A percentile compares a stretch with the other conserved stretches of the same genome.
phyloP scores from a whole-genome alignment of 2,797 vertebrate genomes.

The Astyanax mexicanus region DNA sequence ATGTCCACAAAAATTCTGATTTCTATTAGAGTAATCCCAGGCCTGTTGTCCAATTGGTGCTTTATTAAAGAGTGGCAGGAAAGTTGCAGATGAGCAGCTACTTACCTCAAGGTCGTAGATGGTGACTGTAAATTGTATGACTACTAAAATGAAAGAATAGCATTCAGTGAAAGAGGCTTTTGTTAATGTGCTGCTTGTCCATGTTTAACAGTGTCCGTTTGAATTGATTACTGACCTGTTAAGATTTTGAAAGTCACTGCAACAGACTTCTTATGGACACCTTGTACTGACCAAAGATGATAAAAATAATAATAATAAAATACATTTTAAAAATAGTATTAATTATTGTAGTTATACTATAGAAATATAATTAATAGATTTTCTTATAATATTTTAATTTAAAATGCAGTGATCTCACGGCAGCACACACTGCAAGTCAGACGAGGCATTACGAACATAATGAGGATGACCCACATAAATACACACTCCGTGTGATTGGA shows the following conservation, averaged over 20 bases:
- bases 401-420: conserved; percentile 23
- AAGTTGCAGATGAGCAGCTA: conserved; percentile 3
- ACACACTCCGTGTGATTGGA: conserved; percentile 7
- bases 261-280: not conserved
- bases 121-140: conserved; percentile 20
- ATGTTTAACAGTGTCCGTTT: conserved; percentile 21
- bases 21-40: conserved; percentile 1
- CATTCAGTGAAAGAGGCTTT: not conserved
- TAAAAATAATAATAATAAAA: no score
- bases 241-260: conserved; percentile 8
- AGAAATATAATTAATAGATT: not conserved
- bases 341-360: no score
- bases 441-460: conserved; percentile 11
- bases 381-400: conserved; percentile 3
- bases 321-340: no score
- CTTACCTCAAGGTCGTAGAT: conserved; percentile 25
- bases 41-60: not conserved
- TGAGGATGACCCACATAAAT: conserved; percentile 19
- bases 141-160: conserved; percentile 28
- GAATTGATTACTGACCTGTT: conserved; percentile 22
- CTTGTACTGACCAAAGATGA: not conserved
- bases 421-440: not conserved
- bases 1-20: conserved; percentile 19
- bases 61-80: not conserved
- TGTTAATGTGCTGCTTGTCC: conserved; percentile 37